Conservation (phyloP, 2,113 vertebrate genomes). For the Hydropotes inermis region DNA sequence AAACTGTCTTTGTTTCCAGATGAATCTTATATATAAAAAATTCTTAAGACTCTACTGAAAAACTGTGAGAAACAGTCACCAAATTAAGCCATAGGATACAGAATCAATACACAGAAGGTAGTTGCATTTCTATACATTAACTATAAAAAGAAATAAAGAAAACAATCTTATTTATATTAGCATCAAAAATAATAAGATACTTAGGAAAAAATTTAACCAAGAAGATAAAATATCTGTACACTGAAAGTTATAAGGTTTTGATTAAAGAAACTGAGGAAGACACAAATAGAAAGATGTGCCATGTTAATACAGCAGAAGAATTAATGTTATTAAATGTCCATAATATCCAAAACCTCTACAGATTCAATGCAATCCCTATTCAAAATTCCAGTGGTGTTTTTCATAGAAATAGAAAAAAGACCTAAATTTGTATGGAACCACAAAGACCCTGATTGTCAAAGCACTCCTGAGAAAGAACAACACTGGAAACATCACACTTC, state of each 20-base stretch:
- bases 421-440: not conserved
- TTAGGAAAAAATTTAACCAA: not conserved
- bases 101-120: not conserved
- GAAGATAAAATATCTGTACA: not conserved
- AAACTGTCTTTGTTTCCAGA: not conserved
- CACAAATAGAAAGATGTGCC: not conserved
- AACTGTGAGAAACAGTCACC: not conserved
- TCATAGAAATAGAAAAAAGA: not conserved
- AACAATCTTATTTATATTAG: not conserved
- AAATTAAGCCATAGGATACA: not conserved
- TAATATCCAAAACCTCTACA: not conserved
- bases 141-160: not conserved
- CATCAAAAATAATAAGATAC: not conserved
- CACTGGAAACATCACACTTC: not conserved
- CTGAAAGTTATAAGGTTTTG: not conserved
- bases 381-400: not conserved
- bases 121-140: not conserved
- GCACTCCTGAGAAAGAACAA: not conserved
- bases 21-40: not conserved
- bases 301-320: not conserved
- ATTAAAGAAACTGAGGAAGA: not conserved
- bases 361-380: not conserved
- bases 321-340: not conserved
- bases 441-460: not conserved
- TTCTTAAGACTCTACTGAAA: not conserved